Conservation (phyloP, 2,888 invertebrate species). For the Drosophila rubida region DNA sequence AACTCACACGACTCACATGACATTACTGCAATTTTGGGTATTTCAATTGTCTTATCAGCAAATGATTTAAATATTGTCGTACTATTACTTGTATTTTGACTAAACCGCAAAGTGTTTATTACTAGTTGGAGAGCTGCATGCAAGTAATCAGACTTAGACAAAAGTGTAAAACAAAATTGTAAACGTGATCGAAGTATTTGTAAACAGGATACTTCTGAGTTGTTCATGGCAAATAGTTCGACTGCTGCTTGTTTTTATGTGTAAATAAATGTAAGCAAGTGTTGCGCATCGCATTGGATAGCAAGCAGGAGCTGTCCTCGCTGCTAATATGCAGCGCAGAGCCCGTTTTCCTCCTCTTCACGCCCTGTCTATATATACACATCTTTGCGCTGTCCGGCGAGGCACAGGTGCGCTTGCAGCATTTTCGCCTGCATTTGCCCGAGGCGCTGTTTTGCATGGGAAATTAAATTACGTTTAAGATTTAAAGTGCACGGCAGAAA, state of each 20-base stretch:
- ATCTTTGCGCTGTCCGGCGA: not conserved
- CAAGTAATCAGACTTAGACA: too few species aligned
- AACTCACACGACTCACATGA: too few species aligned
- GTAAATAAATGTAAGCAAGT: conserved; percentile 66
- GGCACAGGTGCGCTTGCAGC: conserved; percentile 48
- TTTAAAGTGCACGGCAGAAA: conserved; percentile 63
- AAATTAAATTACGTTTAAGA: conserved; percentile 72
- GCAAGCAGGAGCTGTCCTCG: conserved; percentile 32
- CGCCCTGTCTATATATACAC: not conserved
- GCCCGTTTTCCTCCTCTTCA: conserved; percentile 9
- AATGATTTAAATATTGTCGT: too few species aligned
- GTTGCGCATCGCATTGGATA: conserved; percentile 54
- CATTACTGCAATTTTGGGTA: too few species aligned
- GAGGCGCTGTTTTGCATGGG: conserved; percentile 54
- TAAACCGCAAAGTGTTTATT: too few species aligned
- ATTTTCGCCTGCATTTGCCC: conserved; percentile 6
- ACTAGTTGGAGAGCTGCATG: too few species aligned
- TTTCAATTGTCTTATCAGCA: too few species aligned
- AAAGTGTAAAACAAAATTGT: too few species aligned
- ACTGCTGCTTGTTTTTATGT: conserved; percentile 35
- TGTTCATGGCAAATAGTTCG: not conserved
- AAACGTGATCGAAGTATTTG: not conserved
- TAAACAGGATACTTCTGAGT: conserved; percentile 8
- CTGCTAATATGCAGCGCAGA: conserved; percentile 62
- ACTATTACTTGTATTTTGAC: too few species aligned